Percentiles rank a stretch among this genome's conserved stretches.
Conservation (phyloP, 2,888 invertebrate genomes). For the Luperina testacea region DNA sequence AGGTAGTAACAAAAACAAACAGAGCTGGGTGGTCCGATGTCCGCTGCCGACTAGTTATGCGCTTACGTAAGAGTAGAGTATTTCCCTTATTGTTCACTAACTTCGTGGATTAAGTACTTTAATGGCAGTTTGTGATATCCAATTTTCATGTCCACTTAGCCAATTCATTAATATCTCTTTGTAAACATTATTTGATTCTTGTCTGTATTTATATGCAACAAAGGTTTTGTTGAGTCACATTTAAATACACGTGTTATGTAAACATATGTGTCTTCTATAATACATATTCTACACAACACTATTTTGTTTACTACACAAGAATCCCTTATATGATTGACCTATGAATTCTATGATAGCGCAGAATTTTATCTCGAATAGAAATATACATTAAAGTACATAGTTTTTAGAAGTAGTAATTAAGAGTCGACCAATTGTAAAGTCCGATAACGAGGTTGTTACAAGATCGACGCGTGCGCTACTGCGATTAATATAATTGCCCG, state of each 20-base stretch:
- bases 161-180: conserved; percentile 48
- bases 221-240: conserved; percentile 30
- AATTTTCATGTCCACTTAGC: conserved; percentile 51
- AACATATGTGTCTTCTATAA: conserved; percentile 18
- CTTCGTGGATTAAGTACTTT: conserved; percentile 48
- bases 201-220: conserved; percentile 34
- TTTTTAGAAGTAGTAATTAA: conserved; percentile 66
- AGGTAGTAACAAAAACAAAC: conserved; percentile 78
- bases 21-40: conserved; percentile 78
- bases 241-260: conserved; percentile 27
- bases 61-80: conserved; percentile 69
- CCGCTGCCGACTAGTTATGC: conserved; percentile 65
- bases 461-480: conserved; percentile 75
- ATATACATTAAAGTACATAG: conserved; percentile 39
- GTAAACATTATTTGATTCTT: conserved; percentile 30
- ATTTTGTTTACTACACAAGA: conserved; percentile 22
- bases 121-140: conserved; percentile 50
- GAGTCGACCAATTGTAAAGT: conserved; percentile 73
- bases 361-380: conserved; percentile 49
- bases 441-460: conserved; percentile 77
- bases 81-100: conserved; percentile 70
- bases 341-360: conserved; percentile 33
- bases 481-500: conserved; percentile 74
- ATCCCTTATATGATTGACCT: conserved; percentile 40
- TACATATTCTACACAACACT: conserved; percentile 27